Base-by-base conservation (phyloP, 2,113 vertebrate genomes). In the Murina feae region DNA sequence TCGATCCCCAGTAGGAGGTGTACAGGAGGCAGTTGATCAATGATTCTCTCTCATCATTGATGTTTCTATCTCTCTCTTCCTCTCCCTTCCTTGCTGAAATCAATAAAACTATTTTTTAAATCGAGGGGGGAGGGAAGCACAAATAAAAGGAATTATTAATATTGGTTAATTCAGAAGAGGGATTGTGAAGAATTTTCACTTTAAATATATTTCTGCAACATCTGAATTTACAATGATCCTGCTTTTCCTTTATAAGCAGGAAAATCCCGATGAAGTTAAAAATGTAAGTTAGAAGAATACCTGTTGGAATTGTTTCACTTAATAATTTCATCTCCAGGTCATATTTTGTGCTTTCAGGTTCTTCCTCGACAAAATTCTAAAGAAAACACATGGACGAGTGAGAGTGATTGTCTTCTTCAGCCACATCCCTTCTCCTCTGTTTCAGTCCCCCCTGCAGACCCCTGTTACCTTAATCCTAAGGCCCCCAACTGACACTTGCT, bases 241-340 rank as follows among this genome's bases (percentile, higher is more conserved):
- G 25, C 6, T 12, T 81, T 69, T 42, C 30, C 80, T 81, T 82
- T 35, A 12, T 51, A 72, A 68, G 47, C 51, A 65, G 37, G 28
- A 68, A 80, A 69, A 69, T 37, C 30, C 74, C 65, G 49, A 32
- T 16, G 14, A 47, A 51, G 32, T 81, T 65, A 60, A 69, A 81
- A 72, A 66, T 42, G 0, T 35, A 37, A 51, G 11, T 49, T 37
- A 86, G 74, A 5, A 32, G 28, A 85, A 39, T 98, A 98, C 98
- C 98, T 98, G 94, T 53, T 47, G 71, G 49, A 13, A 89, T 0
- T 0, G 28, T 3, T 20, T 96, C 81, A 82, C 84, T 96, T 75
- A 97, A 53, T 51, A 93, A 79, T 53, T 75, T 97, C 72, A 90
- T 95, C 47, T 97, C 97, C n/a, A 0, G 71, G n/a, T 96, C 71